Conservation (phyloP, 2,888 invertebrate genomes). For the Synanthedon andrenaeformis region DNA sequence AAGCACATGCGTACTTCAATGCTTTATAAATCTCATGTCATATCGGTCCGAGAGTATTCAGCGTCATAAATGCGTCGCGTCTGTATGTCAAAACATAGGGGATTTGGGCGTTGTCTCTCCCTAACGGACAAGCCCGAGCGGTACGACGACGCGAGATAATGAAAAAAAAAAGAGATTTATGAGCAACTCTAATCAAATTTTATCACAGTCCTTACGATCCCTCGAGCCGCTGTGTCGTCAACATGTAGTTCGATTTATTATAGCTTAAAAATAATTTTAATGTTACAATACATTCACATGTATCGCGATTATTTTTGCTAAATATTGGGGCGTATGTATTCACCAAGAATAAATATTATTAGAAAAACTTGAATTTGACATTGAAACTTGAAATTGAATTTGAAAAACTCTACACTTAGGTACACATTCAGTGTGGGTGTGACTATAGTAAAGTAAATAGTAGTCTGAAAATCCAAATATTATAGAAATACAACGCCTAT, state of each 20-base stretch:
- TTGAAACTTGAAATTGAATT: no score
- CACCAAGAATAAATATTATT: no score
- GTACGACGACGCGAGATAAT: conserved; percentile 53
- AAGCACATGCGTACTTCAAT: conserved; percentile 48
- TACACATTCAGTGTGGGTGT: no score
- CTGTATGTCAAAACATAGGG: conserved; percentile 67
- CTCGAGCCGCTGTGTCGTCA: conserved; percentile 27
- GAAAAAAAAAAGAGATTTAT: conserved; percentile 67
- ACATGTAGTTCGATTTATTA: conserved; percentile 29
- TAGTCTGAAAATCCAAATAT: no score
- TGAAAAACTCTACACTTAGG: no score
- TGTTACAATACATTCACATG: background rate
- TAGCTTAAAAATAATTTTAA: background rate
- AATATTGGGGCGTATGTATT: no score
- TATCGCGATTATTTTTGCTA: no score
- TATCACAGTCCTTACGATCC: conserved; percentile 52
- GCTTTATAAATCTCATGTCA: conserved; percentile 61
- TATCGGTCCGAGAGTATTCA: conserved; percentile 42
- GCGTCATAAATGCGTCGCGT: conserved; percentile 59
- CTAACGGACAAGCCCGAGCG: conserved; percentile 28
- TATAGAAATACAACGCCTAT: no score
- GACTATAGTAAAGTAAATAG: no score
- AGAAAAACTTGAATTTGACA: no score
- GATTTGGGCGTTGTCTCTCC: conserved; percentile 48
- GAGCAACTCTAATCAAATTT: conserved; percentile 66